Evolutionary conservation across 2,888 invertebrate genomes (phyloP), one percentile per base, ranked within the genome.

Genomic region (Melieria picta): DNA sequence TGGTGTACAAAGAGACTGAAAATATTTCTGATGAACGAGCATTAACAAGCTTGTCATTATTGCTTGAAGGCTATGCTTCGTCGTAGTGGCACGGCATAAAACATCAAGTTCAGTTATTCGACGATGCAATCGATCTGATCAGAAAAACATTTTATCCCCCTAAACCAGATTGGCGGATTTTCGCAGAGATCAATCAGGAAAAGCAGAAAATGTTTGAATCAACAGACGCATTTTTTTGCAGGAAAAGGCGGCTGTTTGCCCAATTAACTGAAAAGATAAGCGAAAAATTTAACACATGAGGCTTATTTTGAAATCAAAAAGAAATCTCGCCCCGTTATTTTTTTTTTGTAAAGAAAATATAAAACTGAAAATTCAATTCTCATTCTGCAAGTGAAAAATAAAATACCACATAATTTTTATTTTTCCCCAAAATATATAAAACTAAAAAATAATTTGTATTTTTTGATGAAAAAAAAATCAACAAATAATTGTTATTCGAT

Each of bases 21-120:
- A 56, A 50, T 13, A 77, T 77, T 67, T 72, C 76, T 5, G 77
- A 74, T 48, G 50, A 6, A 10, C 60, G 56, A n/a, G 75, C 72
- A 3, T 52, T 73, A 43, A 60, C 63, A 13, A 71, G 75, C 13
- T 46, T 70, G 1, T 72, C 73, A 1, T 11, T 69, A 6, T 11
- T 74, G 9, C 46, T 72, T 16, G 72, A 75, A 56, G 75, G 73
- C 0, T 75, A 71, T 47, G 72, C 71, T 11, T 70, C 72, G 0
- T 56, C 69, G 7, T 75, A 72, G 69, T 74, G 72, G 72, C 72
- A 73, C 69, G 73, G 74, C 4, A 46, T 72, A 16, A 45, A 69
- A 45, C 7, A 62, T 42, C 61, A 74, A 9, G 71, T 56, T 7
- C 43, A 16, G n/a, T 42, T 57, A 7, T 74, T 71, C 30, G 9